phyloP scores from a whole-genome alignment of 2,888 invertebrate species.

The Cantharis rufa region DNA sequence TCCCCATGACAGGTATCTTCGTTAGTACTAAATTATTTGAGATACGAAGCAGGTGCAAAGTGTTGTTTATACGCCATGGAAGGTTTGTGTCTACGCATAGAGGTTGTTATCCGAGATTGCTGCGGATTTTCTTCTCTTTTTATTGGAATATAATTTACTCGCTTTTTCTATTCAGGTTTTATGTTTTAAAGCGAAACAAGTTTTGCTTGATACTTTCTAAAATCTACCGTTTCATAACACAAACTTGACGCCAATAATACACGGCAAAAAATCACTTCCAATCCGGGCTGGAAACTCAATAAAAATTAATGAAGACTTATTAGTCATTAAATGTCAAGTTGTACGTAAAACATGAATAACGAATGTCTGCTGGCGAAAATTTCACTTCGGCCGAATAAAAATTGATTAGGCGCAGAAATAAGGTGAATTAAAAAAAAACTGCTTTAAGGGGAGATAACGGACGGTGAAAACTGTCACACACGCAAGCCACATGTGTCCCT shows the following conservation, averaged over 20 bases:
- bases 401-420: not conserved
- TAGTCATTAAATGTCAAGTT: not conserved
- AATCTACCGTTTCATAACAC: not conserved
- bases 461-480: slow-evolving; percentile 29
- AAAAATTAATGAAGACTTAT: not conserved
- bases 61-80: slow-evolving; percentile 31
- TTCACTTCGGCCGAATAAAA: not conserved
- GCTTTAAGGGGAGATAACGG: slow-evolving; percentile 25
- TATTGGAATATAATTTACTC: slow-evolving; percentile 9
- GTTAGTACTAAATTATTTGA: slow-evolving; percentile 51
- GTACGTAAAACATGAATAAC: no score
- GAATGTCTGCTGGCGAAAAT: not conserved
- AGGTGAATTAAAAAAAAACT: slow-evolving; percentile 1
- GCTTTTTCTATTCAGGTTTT: slow-evolving; percentile 6
- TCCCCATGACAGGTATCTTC: slow-evolving; percentile 51
- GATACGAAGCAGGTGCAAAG: slow-evolving; percentile 53
- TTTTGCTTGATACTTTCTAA: not conserved
- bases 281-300: not conserved
- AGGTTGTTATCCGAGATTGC: slow-evolving; percentile 27
- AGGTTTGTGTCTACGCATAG: slow-evolving; percentile 23
- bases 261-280: not conserved
- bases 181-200: not conserved
- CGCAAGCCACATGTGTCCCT: slow-evolving; percentile 30
- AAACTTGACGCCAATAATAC: not conserved
- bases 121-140: slow-evolving; percentile 19